Percentiles rank a stretch among this genome's conserved stretches.
Evolutionary conservation across 2,888 invertebrate species (phyloP).

Genomic region (Onchidella celtica): DNA sequence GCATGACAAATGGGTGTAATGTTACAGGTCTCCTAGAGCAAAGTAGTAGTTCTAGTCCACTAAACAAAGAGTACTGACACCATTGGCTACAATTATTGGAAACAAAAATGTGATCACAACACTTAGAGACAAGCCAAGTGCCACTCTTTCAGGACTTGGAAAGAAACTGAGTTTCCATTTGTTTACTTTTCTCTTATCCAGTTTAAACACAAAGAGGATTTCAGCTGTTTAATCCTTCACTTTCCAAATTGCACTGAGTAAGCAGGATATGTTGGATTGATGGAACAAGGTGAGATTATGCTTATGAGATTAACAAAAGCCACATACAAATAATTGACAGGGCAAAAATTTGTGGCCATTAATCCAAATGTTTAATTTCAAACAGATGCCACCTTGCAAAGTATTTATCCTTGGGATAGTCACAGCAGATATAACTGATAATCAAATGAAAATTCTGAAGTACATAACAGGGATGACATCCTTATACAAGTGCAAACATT

Average conservation of each 20-base stretch:
- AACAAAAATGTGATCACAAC: slow-evolving; percentile 55
- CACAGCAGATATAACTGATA: slow-evolving; percentile 15
- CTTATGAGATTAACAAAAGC: neutral
- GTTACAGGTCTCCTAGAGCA: slow-evolving; percentile 51
- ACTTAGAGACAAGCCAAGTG: slow-evolving; percentile 33
- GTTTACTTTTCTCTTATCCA: neutral
- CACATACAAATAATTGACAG: too few species aligned
- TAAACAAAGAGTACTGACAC: slow-evolving; percentile 50
- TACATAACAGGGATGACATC: neutral
- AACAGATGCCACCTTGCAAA: neutral
- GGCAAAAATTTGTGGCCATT: too few species aligned
- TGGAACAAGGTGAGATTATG: slow-evolving; percentile 15
- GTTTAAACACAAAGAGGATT: neutral
- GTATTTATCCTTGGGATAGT: neutral
- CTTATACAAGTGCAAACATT: slow-evolving; percentile 46
- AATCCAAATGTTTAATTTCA: neutral
- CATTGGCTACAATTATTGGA: slow-evolving; percentile 42
- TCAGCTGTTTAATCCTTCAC: neutral
- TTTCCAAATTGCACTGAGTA: slow-evolving; percentile 1
- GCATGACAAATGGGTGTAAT: slow-evolving; percentile 59
- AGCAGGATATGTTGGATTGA: neutral
- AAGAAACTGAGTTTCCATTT: neutral
- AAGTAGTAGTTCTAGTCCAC: slow-evolving; percentile 49
- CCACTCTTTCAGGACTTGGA: neutral
- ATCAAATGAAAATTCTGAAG: neutral